A percentile compares a stretch with the other conserved stretches of the same genome.
phyloP scores from a whole-genome alignment of 2,797 vertebrate genomes.

The Xenopus petersii region DNA sequence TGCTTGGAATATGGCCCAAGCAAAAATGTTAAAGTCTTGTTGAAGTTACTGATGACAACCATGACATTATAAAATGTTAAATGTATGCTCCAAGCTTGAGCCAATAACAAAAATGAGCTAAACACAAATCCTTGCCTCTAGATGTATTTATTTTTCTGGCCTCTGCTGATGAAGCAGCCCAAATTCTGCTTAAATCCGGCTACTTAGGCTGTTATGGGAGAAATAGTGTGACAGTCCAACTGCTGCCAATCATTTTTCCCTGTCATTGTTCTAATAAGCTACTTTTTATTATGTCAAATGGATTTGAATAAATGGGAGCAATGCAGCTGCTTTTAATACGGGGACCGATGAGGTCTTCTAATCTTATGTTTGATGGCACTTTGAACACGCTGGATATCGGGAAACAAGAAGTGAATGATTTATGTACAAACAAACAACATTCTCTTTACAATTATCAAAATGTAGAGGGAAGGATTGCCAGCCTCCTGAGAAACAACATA shows the following conservation, averaged over 20 bases:
- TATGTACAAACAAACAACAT: slow-evolving; percentile 1
- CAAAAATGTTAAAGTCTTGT: slow-evolving; percentile 50
- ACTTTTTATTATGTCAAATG: slow-evolving; percentile 40
- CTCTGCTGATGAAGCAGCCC: slow-evolving; percentile 35
- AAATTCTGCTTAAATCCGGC: slow-evolving; percentile 11
- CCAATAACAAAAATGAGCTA: slow-evolving; percentile 45
- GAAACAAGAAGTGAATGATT: slow-evolving; percentile 40
- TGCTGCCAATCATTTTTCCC: slow-evolving; percentile 42
- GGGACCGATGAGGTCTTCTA: slow-evolving; percentile 44
- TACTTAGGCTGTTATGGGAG: slow-evolving; percentile 12
- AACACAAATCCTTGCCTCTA: slow-evolving; percentile 53
- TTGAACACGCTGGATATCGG: slow-evolving; percentile 37
- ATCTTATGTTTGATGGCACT: slow-evolving; percentile 44
- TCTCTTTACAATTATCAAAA: too few relatives aligned
- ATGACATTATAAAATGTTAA: slow-evolving; percentile 50
- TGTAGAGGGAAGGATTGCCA: too few relatives aligned
- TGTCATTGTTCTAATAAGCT: slow-evolving; percentile 54
- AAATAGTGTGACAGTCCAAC: slow-evolving; percentile 8
- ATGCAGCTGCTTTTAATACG: slow-evolving; percentile 47
- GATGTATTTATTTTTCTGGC: slow-evolving; percentile 42
- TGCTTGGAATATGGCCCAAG: slow-evolving; percentile 47
- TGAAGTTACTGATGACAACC: slow-evolving; percentile 55
- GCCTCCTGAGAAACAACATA: too few relatives aligned
- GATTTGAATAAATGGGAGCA: slow-evolving; percentile 41
- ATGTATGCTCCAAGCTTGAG: slow-evolving; percentile 46